Base-by-base conservation (phyloP, 2,113 vertebrate species). In the Amia ocellicauda region DNA sequence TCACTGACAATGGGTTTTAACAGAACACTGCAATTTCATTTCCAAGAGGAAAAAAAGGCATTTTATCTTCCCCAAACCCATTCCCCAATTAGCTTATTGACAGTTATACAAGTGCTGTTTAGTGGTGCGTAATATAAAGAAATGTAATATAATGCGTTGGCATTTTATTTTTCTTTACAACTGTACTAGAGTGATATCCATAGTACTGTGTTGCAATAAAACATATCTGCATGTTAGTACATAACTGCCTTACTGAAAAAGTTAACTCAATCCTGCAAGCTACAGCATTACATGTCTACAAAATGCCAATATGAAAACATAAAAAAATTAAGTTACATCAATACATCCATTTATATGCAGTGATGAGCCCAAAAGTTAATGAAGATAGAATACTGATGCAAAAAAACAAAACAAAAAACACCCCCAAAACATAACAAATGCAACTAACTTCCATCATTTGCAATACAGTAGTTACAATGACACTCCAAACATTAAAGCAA, bases 331-430 rank as follows among this genome's bases (percentile, higher is more conserved):
- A 96, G 89, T 96, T 95, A 97, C 91, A 92, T 85, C 79, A 86
- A 94, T 93, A 94, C 89, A 93, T 90, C 83, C 90, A 92, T 89
- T 91, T 92, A 93, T 94, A 96, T 95, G 95, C 94, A 93, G 92
- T 92, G 93, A 97, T 92, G 93, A 95, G 91, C 91, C 90, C 86
- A 78, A 88, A 75, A 89, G 88, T 94, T 93, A 93, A 93, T 91
- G 91, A 88, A 92, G 91, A 93, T 96, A 94, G 96, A 98, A 98
- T 97, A 99, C 96, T 97, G 95, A 95, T 94, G 93, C 91, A 89
- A 89, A 78, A 83, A n/a, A n/a, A 89, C 10, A 68, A 84, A 86
- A 70, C 79, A 77, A 80, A 62, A 78, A 78, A 80, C 80, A 93
- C 90, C 90, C 87, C 88, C 86, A 88, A 92, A 85, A 85, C 81